These are phyloP conservation scores for Lumbricus terrestris DNA, from an alignment of 2,888 invertebrate species.

Conservation along the genomic window DNA sequence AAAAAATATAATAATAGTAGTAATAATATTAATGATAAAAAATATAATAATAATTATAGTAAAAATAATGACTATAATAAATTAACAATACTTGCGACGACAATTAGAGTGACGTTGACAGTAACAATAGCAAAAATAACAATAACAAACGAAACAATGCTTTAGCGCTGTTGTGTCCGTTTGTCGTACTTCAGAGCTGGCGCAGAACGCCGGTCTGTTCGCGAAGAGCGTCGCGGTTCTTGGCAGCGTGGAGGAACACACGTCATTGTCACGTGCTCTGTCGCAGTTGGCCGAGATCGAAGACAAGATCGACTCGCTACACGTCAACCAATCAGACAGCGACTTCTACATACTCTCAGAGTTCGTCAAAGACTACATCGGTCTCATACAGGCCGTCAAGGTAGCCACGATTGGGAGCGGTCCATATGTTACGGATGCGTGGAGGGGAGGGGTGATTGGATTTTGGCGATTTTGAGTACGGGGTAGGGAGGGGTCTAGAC, in stretches of 20 bases:
- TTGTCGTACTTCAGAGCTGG: constrained; percentile 46
- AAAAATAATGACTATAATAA: too few relatives aligned
- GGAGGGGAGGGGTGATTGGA: too few relatives aligned
- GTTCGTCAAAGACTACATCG: constrained; percentile 89
- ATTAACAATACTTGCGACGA: too few relatives aligned
- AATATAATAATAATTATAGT: too few relatives aligned
- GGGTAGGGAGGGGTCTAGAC: too few relatives aligned
- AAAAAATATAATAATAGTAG: too few relatives aligned
- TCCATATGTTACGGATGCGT: too few relatives aligned
- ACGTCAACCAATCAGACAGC: constrained; percentile 88
- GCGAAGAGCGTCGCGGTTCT: constrained; percentile 84
- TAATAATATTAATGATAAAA: too few relatives aligned
- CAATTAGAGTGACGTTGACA: too few relatives aligned
- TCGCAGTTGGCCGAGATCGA: constrained; percentile 86
- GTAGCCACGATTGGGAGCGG: constrained; percentile 58
- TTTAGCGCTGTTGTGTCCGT: background rate
- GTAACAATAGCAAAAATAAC: too few relatives aligned
- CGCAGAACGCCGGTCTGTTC: constrained; percentile 62
- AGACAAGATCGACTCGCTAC: constrained; percentile 70
- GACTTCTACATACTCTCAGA: constrained; percentile 91
- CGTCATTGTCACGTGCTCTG: constrained; percentile 82
- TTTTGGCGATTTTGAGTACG: too few relatives aligned
- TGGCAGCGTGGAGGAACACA: constrained; percentile 89
- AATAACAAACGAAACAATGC: too few relatives aligned
- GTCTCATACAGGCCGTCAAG: constrained; percentile 87